Percentiles rank a stretch among this genome's conserved stretches.
phyloP scores from a whole-genome alignment of 1,140 invertebrate species.

The Orchestia grillus region DNA sequence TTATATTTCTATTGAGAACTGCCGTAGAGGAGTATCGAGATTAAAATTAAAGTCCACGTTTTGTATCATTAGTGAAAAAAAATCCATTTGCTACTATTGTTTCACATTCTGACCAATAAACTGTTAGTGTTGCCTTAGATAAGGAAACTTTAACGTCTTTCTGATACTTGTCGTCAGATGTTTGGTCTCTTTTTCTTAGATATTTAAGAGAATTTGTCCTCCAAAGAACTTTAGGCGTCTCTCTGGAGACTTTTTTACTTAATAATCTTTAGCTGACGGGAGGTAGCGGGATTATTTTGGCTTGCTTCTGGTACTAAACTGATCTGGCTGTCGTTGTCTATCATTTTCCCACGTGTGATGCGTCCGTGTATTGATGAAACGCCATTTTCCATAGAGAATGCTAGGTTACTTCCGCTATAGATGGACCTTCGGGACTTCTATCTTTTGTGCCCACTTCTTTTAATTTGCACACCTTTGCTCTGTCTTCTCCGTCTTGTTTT shows the following conservation, averaged over 20 bases:
- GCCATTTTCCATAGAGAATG: too few species aligned
- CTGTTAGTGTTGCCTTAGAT: constrained; percentile 35
- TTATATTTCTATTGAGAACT: constrained; percentile 47
- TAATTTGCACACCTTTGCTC: too few species aligned
- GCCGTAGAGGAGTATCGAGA: background rate
- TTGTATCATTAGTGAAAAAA: background rate
- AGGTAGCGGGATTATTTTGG: constrained; percentile 49
- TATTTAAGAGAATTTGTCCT: constrained; percentile 21
- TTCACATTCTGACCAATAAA: constrained; percentile 24
- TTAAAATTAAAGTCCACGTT: background rate
- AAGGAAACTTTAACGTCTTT: background rate
- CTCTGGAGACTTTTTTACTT: constrained; percentile 11
- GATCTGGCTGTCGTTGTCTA: background rate
- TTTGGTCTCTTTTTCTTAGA: background rate
- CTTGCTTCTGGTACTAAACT: constrained; percentile 45
- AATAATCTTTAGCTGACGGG: background rate
- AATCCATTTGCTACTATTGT: background rate
- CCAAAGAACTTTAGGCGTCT: constrained; percentile 17
- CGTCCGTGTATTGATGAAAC: too few species aligned
- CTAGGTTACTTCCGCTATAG: too few species aligned
- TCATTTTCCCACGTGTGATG: background rate
- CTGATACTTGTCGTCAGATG: constrained; percentile 34
- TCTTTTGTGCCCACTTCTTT: too few species aligned
- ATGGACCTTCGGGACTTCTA: too few species aligned
- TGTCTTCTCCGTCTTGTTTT: too few species aligned